Evolutionary conservation across 2,113 vertebrate genomes (phyloP).

Genomic region (Aix galericulata): DNA sequence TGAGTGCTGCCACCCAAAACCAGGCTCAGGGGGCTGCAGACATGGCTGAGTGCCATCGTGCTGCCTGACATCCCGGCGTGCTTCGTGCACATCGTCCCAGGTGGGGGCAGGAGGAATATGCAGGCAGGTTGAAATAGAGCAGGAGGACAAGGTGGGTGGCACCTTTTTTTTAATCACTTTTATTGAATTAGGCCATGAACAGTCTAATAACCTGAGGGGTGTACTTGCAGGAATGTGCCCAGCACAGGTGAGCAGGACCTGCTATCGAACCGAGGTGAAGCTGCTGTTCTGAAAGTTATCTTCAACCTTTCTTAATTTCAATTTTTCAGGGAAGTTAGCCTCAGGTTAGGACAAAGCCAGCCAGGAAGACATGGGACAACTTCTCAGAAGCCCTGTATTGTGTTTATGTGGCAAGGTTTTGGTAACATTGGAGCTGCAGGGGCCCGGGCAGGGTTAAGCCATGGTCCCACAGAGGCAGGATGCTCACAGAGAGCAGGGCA

Average conservation of each 20-base stretch:
- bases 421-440: no score
- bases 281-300: not conserved
- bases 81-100: no score
- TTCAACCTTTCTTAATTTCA: no score
- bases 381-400: not conserved
- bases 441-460: no score
- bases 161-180: not conserved
- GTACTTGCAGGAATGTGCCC: no score
- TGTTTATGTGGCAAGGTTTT: no score
- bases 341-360: not conserved
- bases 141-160: not conserved
- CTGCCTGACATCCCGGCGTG: fast-evolving
- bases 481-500: not conserved
- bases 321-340: not conserved
- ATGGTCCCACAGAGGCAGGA: not conserved
- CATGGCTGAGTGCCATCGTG: fast-evolving
- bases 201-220: not conserved
- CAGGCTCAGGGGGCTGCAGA: not conserved
- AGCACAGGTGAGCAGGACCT: not conserved
- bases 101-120: not conserved
- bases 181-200: not conserved
- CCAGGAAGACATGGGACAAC: not conserved
- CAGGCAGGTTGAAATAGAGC: not conserved
- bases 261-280: not conserved
- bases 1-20: not conserved